A percentile compares a stretch with the other conserved stretches of the same genome.
These are phyloP conservation scores for Tenthredo scrophulariae DNA, from an alignment of 2,888 invertebrate genomes.

Conservation along the genomic window DNA sequence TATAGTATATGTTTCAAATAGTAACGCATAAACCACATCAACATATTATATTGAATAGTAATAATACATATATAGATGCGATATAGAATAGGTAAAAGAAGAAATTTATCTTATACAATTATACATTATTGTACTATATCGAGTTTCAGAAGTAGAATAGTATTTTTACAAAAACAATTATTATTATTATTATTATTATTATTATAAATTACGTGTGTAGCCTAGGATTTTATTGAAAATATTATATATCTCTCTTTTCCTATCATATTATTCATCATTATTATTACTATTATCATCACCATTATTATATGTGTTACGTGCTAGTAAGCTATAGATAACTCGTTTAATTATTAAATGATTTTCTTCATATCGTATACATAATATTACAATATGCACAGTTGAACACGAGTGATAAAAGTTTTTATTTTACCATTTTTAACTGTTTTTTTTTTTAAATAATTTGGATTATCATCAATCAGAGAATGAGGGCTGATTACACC, in stretches of 20 bases:
- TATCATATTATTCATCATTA: not conserved
- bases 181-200: not conserved
- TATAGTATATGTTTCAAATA: not conserved
- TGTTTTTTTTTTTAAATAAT: not conserved
- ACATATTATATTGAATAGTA: constrained; percentile 6
- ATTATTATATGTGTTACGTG: not conserved
- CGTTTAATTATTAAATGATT: not conserved
- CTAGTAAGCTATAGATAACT: constrained; percentile 16
- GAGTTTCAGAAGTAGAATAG: constrained; percentile 5
- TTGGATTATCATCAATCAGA: not conserved
- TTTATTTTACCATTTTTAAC: not conserved
- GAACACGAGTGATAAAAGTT: not conserved
- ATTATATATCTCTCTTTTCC: not conserved
- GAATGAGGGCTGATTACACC: not conserved
- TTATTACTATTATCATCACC: not conserved
- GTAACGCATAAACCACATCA: not conserved
- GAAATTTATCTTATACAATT: not conserved
- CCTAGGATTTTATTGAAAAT: constrained; percentile 19
- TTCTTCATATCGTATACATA: not conserved
- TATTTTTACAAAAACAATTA: not conserved
- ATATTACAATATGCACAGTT: not conserved
- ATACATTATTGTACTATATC: not conserved
- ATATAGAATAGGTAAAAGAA: constrained; percentile 25
- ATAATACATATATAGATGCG: not conserved
- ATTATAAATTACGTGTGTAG: constrained; percentile 46